Evolutionary conservation across 2,113 vertebrate species (phyloP).

Genomic region (Australoheros scitulus): DNA sequence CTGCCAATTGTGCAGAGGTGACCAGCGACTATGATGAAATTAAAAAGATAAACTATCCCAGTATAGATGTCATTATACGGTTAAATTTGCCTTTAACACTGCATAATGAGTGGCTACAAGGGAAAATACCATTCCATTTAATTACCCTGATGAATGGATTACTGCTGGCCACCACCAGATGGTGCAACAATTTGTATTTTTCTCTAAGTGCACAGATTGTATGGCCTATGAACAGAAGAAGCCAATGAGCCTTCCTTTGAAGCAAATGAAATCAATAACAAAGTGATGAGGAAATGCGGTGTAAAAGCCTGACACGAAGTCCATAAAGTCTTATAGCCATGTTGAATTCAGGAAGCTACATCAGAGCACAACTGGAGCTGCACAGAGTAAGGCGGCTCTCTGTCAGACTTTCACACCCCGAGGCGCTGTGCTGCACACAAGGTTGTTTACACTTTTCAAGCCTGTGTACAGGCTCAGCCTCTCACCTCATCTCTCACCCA

Average conservation of each 20-base stretch:
- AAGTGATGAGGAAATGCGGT: background rate
- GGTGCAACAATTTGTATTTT: slow-evolving; percentile 45
- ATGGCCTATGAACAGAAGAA: slow-evolving; percentile 29
- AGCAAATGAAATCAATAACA: background rate
- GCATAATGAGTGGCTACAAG: slow-evolving; percentile 47
- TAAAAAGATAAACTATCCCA: slow-evolving; percentile 52
- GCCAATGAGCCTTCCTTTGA: slow-evolving; percentile 5
- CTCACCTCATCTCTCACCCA: slow-evolving; percentile 54
- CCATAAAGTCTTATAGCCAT: slow-evolving; percentile 42
- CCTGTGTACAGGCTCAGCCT: slow-evolving; percentile 44
- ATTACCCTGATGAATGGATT: slow-evolving; percentile 51
- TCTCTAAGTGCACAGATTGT: background rate
- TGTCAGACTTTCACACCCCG: slow-evolving; percentile 62
- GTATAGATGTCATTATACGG: slow-evolving; percentile 38
- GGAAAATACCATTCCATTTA: slow-evolving; percentile 46
- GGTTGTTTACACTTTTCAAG: slow-evolving; percentile 69
- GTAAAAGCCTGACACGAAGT: slow-evolving; percentile 31
- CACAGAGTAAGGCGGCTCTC: slow-evolving; percentile 48
- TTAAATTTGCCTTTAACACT: slow-evolving; percentile 27
- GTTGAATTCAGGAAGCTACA: slow-evolving; percentile 54
- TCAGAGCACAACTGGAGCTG: slow-evolving; percentile 37
- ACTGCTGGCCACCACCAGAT: slow-evolving; percentile 50
- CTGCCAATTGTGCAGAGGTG: slow-evolving; percentile 22
- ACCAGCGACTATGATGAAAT: slow-evolving; percentile 28
- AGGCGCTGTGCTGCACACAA: slow-evolving; percentile 65